phyloP scores from a whole-genome alignment of 2,888 invertebrate species.

The Phalangium opilio region DNA sequence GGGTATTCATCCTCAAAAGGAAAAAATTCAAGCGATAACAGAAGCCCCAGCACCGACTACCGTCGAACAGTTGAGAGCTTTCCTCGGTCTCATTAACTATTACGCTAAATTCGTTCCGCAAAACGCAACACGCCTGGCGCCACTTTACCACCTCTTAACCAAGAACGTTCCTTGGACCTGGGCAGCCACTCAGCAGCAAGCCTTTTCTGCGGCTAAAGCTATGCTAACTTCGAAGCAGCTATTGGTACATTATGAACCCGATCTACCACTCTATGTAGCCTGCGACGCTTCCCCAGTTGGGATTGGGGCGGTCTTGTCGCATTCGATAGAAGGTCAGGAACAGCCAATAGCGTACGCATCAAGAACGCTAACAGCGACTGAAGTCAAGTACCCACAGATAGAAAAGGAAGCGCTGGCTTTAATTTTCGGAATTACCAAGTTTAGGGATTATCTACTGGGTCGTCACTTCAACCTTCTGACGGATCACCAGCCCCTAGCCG shows the following conservation, averaged over 20 bases:
- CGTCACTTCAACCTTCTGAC: constrained; percentile 30
- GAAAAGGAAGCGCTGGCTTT: constrained; percentile 27
- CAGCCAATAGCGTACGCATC: constrained; percentile 24
- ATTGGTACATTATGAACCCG: constrained; percentile 26
- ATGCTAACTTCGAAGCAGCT: constrained; percentile 20
- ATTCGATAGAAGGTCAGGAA: constrained; percentile 30
- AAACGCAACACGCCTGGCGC: constrained; percentile 18
- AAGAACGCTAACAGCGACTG: constrained; percentile 16
- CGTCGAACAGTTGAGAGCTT: constrained; percentile 21
- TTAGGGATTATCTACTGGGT: constrained; percentile 31
- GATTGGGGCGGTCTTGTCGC: constrained; percentile 21
- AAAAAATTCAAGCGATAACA: constrained; percentile 21
- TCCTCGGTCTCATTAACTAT: constrained; percentile 24
- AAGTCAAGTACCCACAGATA: too few relatives aligned
- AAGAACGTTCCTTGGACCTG: constrained; percentile 18
- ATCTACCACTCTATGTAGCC: constrained; percentile 24
- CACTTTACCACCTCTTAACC: constrained; percentile 19
- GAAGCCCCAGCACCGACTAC: constrained; percentile 22
- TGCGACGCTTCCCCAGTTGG: constrained; percentile 32
- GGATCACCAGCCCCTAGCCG: constrained; percentile 30
- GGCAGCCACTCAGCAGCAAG: constrained; percentile 14
- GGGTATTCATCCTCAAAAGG: too few relatives aligned
- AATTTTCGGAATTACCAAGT: constrained; percentile 30
- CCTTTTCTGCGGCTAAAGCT: constrained; percentile 20
- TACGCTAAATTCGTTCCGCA: constrained; percentile 23